These are phyloP conservation scores for Cavia porcellus DNA, from an alignment of 2,113 vertebrate species.

Conservation along the genomic window DNA sequence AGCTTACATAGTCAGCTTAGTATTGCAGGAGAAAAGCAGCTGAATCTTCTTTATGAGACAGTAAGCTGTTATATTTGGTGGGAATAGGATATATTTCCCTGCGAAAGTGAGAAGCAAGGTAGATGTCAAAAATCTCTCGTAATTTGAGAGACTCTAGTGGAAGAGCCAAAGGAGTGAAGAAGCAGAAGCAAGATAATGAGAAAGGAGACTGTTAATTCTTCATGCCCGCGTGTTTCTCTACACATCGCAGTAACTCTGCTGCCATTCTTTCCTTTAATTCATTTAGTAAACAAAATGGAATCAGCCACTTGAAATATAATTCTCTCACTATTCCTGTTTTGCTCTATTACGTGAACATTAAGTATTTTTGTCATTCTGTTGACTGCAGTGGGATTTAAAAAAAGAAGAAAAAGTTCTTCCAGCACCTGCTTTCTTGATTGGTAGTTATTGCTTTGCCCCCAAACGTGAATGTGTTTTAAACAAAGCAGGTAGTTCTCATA, in stretches of 20 bases:
- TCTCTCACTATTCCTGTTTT: constrained; percentile 56
- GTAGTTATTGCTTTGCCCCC: constrained; percentile 58
- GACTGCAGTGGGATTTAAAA: constrained; percentile 24
- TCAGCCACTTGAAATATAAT: constrained; percentile 64
- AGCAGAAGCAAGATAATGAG: constrained; percentile 61
- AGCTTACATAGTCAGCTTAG: neutral
- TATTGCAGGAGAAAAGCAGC: neutral
- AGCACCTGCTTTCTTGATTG: constrained; percentile 72
- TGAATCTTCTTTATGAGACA: neutral
- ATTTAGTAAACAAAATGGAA: constrained; percentile 71
- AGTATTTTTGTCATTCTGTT: constrained; percentile 70
- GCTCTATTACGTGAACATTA: constrained; percentile 78
- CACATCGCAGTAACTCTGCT: neutral
- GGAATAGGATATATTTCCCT: neutral
- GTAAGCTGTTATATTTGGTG: neutral
- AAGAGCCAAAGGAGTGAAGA: constrained; percentile 25
- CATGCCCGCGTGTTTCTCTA: constrained; percentile 67
- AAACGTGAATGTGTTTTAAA: constrained; percentile 67
- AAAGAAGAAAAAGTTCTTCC: neutral
- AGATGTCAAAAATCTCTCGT: neutral
- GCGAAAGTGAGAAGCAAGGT: neutral
- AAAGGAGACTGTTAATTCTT: constrained; percentile 49
- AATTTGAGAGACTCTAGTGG: constrained; percentile 30
- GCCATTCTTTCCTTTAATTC: constrained; percentile 54
- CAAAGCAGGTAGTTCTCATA: constrained; percentile 65